Base-by-base conservation (phyloP, 1,140 invertebrate species). In the Rhagoletis zephyria region DNA sequence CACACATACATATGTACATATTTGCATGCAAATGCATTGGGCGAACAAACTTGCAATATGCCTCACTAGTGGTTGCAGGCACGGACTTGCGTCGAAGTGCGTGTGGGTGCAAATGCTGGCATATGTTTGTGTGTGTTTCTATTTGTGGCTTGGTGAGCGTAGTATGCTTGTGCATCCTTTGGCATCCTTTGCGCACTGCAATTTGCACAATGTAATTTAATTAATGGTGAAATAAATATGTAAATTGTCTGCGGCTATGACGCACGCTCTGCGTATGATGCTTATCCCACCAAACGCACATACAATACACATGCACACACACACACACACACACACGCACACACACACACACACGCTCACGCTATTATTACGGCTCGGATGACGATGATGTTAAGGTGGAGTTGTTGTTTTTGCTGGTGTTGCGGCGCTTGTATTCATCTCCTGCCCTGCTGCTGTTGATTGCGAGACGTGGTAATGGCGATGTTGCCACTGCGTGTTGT, bases 161-260 rank as follows among this genome's bases (percentile, higher is more conserved):
- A 63, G 85, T 45, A 48, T 65, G n/a, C 6, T 81, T n/a, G 19
- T 67, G 40, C 85, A 85, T 88, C 87, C 87, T 74, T 30, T 87
- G 85, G 87, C 87, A 88, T 88, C 87, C 87, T 88, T 88, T 63
- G 30, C 85, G 85, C 45, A 63, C 85, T 88, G 91, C 91, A 91
- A 91, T 91, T 91, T 91, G 89, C 91, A 90, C 91, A 90, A 91
- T 91, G 91, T 91, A 91, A 91, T 91, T 91, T 91, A 91, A 91
- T 91, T 91, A 91, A 91, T 91, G 91, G 90, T 90, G 90, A 91
- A 90, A 88, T 88, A 88, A 90, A 88, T 88, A 88, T 88, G 81
- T 87, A 88, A 87, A 88, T 87, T 85, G 85, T 86, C 85, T 88
- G 85, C 45, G 85, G 63, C 67, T 16, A 74, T 87, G 87, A 63